Evolutionary conservation across 2,113 vertebrate species (phyloP).

Genomic region (Sinocyclocheilus rhinocerous): DNA sequence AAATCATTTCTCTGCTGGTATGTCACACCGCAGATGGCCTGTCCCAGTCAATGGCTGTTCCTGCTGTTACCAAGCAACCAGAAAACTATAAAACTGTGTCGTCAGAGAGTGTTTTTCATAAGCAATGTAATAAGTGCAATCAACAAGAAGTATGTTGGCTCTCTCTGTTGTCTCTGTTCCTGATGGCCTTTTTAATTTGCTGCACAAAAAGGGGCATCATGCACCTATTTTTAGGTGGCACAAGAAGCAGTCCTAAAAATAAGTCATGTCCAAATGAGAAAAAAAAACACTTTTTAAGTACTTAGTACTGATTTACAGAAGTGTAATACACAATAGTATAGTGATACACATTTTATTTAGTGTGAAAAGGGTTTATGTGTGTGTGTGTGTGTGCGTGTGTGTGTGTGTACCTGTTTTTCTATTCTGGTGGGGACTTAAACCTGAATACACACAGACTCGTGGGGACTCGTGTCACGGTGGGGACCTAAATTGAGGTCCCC

Average conservation of each 20-base stretch:
- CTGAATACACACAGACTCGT: too few relatives aligned
- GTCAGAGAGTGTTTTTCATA: conserved; percentile 38
- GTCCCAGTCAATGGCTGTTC: conserved; percentile 50
- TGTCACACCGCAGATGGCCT: conserved; percentile 48
- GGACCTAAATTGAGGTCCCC: too few relatives aligned
- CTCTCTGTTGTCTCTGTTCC: conserved; percentile 27
- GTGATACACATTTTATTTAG: too few relatives aligned
- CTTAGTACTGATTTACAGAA: too few relatives aligned
- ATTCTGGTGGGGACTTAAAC: too few relatives aligned
- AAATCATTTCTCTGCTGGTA: conserved; percentile 60
- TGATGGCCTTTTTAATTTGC: conserved; percentile 20
- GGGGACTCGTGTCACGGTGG: too few relatives aligned
- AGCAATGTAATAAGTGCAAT: conserved; percentile 42
- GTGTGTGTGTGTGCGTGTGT: too few relatives aligned
- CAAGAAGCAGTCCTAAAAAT: neutral
- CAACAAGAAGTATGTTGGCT: conserved; percentile 17
- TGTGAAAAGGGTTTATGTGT: too few relatives aligned
- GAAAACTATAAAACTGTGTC: conserved; percentile 46
- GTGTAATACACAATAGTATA: too few relatives aligned
- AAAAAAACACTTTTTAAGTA: neutral
- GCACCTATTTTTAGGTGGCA: neutral
- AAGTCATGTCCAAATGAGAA: neutral
- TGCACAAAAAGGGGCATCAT: neutral
- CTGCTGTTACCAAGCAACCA: conserved; percentile 54
- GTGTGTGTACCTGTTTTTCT: too few relatives aligned